Evolutionary conservation across 2,113 vertebrate genomes (phyloP), one percentile per base, ranked within the genome.

Genomic region (Motacilla tschutschensis): DNA sequence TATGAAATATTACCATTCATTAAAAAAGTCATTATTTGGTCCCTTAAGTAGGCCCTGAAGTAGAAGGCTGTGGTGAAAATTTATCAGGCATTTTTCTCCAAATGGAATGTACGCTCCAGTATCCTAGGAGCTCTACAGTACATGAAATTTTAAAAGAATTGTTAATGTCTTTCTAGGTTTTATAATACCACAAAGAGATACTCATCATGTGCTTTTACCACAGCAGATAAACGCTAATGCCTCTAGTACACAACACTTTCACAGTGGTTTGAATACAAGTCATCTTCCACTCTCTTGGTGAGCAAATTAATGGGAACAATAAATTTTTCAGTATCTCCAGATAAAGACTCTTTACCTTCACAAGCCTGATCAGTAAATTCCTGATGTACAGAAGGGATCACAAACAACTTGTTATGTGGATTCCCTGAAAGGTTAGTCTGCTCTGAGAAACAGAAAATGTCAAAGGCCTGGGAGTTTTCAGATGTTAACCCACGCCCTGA

Each of bases 1-100:
- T 70, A 93, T 93, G 79, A 96, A 96, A 95, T 89, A 94, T 90
- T 92, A 92, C 85, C 66, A 96, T 95, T 94, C 89, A 94, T 79
- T 43, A 15, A 91, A 93, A 84, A 95, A 95, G 93, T 94, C 96
- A 89, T 96, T 97, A 96, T 91, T 95, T 90, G 87, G 91, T 96
- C 97, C 95, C 97, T 96, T 95, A 96, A 97, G 96, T 96, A 95
- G 95, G 89, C 91, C 84, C 96, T 95, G 91, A 97, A 97, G 94
- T 95, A 93, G 94, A 81, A 31, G 28, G 79, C 54, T 57, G 25
- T 60, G 84, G 77, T 51, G 36, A 75, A 90, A 95, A 95, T 94
- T 89, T 69, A 93, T 79, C 79, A 95, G 73, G 67, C 85, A 31
- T 83, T 91, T 76, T 43, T 12, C 59, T 70, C 46, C 90, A 88